phyloP scores from a whole-genome alignment of 2,113 vertebrate genomes.

The Mirza zaza region DNA sequence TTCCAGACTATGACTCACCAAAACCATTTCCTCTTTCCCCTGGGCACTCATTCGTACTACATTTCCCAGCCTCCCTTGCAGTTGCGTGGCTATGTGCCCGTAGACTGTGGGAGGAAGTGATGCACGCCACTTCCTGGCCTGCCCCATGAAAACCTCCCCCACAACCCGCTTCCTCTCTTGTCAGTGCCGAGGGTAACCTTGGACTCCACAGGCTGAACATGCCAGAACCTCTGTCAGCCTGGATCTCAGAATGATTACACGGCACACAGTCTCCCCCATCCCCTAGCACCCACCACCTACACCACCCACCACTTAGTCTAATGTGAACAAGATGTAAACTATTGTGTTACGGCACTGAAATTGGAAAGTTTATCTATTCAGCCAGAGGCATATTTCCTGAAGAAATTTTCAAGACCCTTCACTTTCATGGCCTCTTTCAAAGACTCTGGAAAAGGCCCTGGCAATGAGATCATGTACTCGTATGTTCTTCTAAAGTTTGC shows the following conservation, averaged over 20 bases:
- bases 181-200: not conserved
- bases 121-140: not conserved
- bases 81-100: not conserved
- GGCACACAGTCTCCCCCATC: not conserved
- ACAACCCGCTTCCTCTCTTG: no score
- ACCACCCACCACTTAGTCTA: not conserved
- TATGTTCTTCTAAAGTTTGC: not conserved
- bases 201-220: not conserved
- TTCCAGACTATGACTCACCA: not conserved
- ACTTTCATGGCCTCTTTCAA: not conserved
- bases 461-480: not conserved
- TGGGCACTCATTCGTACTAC: not conserved
- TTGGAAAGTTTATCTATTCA: not conserved
- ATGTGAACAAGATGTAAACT: not conserved
- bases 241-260: not conserved
- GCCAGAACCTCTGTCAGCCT: not conserved
- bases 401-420: not conserved
- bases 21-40: not conserved
- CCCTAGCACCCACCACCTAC: fast-evolving
- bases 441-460: not conserved
- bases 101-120: not conserved
- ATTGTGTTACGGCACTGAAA: not conserved
- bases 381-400: not conserved
- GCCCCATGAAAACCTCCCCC: not conserved
- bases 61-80: not conserved